Percentiles rank a stretch among this genome's conserved stretches.
Conservation (phyloP, 2,888 invertebrate genomes). For the Muscina levida region DNA sequence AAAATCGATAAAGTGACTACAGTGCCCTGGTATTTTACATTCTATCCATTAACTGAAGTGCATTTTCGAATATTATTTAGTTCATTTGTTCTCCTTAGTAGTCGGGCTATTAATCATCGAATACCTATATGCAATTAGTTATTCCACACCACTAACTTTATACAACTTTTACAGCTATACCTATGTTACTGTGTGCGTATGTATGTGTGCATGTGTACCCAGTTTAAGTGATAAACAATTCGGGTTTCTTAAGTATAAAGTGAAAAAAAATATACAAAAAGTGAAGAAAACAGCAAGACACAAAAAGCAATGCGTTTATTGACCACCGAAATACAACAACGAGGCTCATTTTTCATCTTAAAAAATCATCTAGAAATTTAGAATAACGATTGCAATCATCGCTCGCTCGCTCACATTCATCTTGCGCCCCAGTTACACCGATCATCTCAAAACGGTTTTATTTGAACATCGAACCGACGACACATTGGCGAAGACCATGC, state of each 20-base stretch:
- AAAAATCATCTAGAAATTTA: conserved; percentile 22
- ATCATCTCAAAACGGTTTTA: background rate
- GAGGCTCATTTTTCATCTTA: conserved; percentile 64
- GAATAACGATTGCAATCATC: conserved; percentile 8
- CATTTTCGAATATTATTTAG: too few species aligned
- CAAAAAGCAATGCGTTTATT: conserved; percentile 67
- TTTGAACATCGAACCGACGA: background rate
- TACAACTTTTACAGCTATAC: background rate
- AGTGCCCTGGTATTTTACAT: background rate
- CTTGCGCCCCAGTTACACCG: background rate
- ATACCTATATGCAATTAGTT: too few species aligned
- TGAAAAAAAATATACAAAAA: conserved; percentile 22
- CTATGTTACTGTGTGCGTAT: background rate
- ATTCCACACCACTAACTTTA: too few species aligned
- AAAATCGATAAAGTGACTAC: conserved; percentile 24
- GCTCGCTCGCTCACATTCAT: conserved; percentile 28
- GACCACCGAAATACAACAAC: conserved; percentile 71
- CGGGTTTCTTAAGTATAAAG: conserved; percentile 45
- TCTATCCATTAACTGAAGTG: too few species aligned
- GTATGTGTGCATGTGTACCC: conserved; percentile 18
- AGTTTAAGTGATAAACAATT: conserved; percentile 39
- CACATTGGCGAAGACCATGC: background rate
- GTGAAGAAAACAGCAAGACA: conserved; percentile 39
- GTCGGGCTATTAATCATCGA: too few species aligned
- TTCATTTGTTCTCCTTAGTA: too few species aligned